These are phyloP conservation scores for Tylochromis polylepis DNA, from an alignment of 2,113 vertebrate species.

Conservation along the genomic window DNA sequence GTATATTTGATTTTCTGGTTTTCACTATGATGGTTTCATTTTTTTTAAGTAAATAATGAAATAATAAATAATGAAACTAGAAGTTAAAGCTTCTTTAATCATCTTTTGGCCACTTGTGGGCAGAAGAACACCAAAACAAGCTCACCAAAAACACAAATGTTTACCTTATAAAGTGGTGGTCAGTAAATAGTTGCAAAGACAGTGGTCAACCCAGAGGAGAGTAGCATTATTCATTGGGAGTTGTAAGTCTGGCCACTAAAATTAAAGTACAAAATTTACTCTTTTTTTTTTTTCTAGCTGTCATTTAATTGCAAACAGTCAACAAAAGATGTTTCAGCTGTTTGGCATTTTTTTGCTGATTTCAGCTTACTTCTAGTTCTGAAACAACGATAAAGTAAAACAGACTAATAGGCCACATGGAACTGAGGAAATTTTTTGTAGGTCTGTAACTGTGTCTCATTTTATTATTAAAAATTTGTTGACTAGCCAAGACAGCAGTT, in stretches of 20 bases:
- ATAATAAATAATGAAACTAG: neutral
- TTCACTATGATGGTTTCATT: neutral
- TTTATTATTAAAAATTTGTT: neutral
- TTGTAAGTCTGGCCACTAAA: neutral
- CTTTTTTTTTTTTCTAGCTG: neutral
- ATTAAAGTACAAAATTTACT: neutral
- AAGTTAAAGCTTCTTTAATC: neutral
- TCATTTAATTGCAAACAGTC: rapidly evolving
- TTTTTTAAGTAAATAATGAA: neutral
- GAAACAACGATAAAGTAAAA: neutral
- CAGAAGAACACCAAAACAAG: neutral
- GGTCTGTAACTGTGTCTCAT: neutral
- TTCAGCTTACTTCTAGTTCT: neutral
- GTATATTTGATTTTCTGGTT: neutral
- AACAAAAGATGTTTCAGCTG: neutral
- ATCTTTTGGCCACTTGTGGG: neutral
- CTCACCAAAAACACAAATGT: neutral
- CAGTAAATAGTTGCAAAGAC: neutral
- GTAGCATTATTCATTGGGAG: neutral
- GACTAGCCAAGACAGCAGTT: neutral
- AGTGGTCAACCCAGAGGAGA: neutral
- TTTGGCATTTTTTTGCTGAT: neutral
- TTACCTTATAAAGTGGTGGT: neutral
- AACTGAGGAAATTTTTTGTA: neutral
- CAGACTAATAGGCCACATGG: neutral